Conservation (phyloP, 2,797 vertebrate genomes). For the Zonotrichia albicollis region DNA sequence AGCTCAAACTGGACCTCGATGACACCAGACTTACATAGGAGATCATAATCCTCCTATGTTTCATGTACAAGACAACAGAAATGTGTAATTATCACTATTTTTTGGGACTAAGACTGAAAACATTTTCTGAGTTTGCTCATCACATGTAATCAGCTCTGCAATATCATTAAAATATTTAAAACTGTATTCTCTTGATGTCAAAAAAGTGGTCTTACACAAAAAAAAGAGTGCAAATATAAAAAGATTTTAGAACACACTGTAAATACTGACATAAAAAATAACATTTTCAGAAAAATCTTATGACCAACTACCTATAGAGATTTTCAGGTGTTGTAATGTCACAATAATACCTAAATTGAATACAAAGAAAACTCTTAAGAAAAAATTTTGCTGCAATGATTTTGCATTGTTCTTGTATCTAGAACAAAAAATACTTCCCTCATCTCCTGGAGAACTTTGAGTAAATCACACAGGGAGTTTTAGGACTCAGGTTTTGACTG, state of each 20-base stretch:
- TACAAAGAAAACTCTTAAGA: background rate
- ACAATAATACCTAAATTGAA: background rate
- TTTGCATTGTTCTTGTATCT: background rate
- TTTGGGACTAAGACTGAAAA: background rate
- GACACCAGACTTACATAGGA: background rate
- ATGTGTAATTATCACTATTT: background rate
- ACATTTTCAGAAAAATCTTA: background rate
- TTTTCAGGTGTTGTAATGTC: background rate
- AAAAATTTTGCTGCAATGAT: background rate
- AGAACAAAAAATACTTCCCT: background rate
- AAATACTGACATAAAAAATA: background rate
- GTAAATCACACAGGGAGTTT: background rate
- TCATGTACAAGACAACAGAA: background rate
- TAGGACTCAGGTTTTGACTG: background rate
- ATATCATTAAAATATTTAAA: background rate
- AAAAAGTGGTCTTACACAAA: background rate
- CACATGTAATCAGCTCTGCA: background rate
- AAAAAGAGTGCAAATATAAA: background rate
- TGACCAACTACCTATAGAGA: accelerated
- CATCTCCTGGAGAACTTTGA: background rate
- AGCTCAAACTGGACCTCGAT: background rate
- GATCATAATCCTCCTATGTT: background rate
- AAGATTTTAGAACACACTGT: background rate
- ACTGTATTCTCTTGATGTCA: background rate
- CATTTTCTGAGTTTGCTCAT: background rate